Base-by-base conservation (phyloP, 1,140 invertebrate species). In the Goniozus legneri region DNA sequence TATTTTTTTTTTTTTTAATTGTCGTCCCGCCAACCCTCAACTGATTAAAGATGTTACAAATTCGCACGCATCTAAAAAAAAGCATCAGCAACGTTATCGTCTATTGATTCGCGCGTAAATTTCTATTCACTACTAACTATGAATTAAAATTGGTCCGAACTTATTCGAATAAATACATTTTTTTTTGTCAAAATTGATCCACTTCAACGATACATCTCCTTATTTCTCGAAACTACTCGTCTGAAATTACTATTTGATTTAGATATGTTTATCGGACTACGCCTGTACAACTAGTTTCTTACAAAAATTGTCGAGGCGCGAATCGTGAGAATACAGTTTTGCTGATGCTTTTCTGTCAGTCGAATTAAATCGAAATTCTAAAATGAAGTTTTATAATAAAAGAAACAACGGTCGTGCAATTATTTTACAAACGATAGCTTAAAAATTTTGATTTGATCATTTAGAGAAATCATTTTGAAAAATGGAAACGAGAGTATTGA, bases 1-100 rank as follows among this genome's bases (percentile, higher is more conserved):
- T 58, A 56, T 48, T 18, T 38, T 36, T 16, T 19, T n/a, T n/a
- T 21, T 20, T 3, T 20, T 39, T 39, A 27, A 6, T 6, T 27
- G 10, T 10, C 24, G 4, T 27, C 24, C 24, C 24, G 4, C 24
- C 10, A 6, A 27, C 24, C 10, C 4, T 27, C 24, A 27, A 6
- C 10, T 4, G 4, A 4, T 27, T 27, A 27, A 27, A 4, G 24
- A 27, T 27, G 24, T 6, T 27, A 6, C 24, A 27, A 27, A 27
- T 10, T 6, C 4, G 4, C 4, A 27, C 24, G 4, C 24, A 10
- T 27, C 10, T 6, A 27, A 27, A 27, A 10, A 27, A 27, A 27
- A 27, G 24, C 10, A 27, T 27, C 10, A 27, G 24, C 24, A 27
- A 27, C 4, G 10, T 10, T 10, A 6, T 27, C 24, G 10, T 6